Percentiles rank a stretch among this genome's conserved stretches.
Evolutionary conservation across 2,797 vertebrate species (phyloP).

Genomic region (Emydoidea blandingii): DNA sequence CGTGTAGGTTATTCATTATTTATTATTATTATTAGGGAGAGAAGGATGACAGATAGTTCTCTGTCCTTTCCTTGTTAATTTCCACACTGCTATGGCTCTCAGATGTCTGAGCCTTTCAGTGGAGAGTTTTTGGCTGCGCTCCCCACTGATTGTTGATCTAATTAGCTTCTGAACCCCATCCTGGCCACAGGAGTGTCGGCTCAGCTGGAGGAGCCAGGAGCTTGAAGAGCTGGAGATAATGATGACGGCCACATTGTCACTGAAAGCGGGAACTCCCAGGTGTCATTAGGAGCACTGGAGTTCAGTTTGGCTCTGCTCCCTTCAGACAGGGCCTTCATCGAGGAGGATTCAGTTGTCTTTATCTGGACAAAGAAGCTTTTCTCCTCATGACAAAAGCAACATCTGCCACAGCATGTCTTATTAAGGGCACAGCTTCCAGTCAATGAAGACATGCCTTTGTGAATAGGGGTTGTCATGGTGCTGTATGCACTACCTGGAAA

Average conservation of each 20-base stretch:
- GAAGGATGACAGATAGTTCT: not conserved
- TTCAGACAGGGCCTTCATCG: not conserved
- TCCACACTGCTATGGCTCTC: not conserved
- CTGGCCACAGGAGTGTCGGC: not conserved
- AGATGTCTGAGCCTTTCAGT: not conserved
- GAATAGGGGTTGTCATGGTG: not conserved
- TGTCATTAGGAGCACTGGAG: not conserved
- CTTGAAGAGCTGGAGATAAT: conserved; percentile 45
- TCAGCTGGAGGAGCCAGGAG: not conserved
- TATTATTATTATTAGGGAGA: not conserved
- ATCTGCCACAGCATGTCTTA: not conserved
- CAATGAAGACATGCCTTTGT: not conserved
- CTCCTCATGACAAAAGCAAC: not conserved
- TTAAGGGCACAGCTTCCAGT: conserved; percentile 33
- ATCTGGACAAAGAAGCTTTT: conserved; percentile 49
- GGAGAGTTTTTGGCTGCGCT: not conserved
- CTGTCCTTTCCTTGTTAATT: conserved; percentile 29
- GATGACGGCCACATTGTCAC: not conserved
- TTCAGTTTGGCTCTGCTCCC: conserved; percentile 1
- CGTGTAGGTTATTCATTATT: not conserved
- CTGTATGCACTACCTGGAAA: not conserved
- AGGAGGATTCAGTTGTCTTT: conserved; percentile 24
- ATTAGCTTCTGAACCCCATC: conserved; percentile 22
- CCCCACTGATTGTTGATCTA: not conserved
- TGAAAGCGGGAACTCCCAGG: not conserved